These are phyloP conservation scores for Morelia viridis DNA, from an alignment of 2,797 vertebrate genomes.

Conservation along the genomic window DNA sequence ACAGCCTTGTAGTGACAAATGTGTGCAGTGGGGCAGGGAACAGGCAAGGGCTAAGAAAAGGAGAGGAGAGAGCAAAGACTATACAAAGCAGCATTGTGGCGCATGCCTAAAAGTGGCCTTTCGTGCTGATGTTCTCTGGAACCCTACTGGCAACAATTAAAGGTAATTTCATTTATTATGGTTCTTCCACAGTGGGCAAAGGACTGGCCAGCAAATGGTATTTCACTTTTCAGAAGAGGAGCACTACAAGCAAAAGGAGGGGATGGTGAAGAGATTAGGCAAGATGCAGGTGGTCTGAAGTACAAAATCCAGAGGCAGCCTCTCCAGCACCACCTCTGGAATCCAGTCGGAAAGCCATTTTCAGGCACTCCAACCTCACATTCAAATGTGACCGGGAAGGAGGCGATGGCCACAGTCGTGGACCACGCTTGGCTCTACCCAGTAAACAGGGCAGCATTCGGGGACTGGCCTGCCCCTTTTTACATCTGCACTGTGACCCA, in stretches of 20 bases:
- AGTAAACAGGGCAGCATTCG: not conserved
- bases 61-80: constrained; percentile 47
- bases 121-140: constrained; percentile 60
- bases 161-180: constrained; percentile 68
- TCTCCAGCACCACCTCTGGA: not conserved
- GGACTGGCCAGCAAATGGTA: constrained; percentile 18
- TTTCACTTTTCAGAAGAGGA: not conserved
- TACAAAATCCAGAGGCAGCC: not conserved
- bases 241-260: not conserved
- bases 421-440: no score
- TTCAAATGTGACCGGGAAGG: fast-evolving
- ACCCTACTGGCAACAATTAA: constrained; percentile 71
- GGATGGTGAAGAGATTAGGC: not conserved
- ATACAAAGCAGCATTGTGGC: constrained; percentile 58
- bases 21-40: not conserved
- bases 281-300: not conserved
- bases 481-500: not conserved
- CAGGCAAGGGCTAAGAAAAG: constrained; percentile 38
- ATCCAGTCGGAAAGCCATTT: not conserved
- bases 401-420: not conserved
- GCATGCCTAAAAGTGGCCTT: constrained; percentile 64
- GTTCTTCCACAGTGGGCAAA: constrained; percentile 28
- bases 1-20: not conserved
- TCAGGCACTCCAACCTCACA: not conserved
- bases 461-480: not conserved